phyloP scores from a whole-genome alignment of 2,888 invertebrate genomes.

The Hypsopygia costalis region DNA sequence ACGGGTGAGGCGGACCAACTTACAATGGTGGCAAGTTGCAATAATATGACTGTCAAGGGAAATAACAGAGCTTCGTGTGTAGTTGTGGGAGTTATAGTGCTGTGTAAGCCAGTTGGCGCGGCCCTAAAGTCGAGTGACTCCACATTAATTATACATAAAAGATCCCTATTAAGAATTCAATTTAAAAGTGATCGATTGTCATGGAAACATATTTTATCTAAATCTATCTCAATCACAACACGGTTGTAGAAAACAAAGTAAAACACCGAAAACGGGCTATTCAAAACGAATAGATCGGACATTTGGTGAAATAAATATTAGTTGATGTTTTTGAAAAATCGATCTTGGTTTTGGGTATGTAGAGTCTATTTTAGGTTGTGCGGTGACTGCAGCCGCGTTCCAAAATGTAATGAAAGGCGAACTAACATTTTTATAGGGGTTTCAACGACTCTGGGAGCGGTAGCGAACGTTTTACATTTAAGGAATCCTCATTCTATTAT shows the following conservation, averaged over 20 bases:
- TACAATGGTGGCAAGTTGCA: conserved; percentile 54
- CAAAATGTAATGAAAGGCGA: conserved; percentile 73
- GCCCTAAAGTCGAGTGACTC: conserved; percentile 27
- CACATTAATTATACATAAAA: conserved; percentile 29
- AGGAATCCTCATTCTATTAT: conserved; percentile 73
- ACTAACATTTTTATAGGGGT: conserved; percentile 77
- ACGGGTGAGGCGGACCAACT: conserved; percentile 40
- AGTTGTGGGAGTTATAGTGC: conserved; percentile 48
- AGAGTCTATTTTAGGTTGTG: conserved; percentile 35
- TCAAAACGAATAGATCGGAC: conserved; percentile 54
- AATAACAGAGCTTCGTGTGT: conserved; percentile 57
- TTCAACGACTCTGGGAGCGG: conserved; percentile 68
- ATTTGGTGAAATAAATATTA: conserved; percentile 47
- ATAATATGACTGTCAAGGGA: conserved; percentile 68
- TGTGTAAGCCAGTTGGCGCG: conserved; percentile 40
- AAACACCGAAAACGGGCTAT: conserved; percentile 50
- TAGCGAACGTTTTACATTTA: conserved; percentile 72
- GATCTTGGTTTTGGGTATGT: conserved; percentile 14
- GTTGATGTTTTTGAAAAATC: conserved; percentile 22
- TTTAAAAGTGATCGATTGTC: conserved; percentile 4
- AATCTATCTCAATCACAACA: conserved; percentile 28
- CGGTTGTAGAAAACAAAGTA: conserved; percentile 47
- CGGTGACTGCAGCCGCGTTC: conserved; percentile 36
- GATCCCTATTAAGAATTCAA: conserved; percentile 5
- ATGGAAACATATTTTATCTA: conserved; percentile 13